Conservation (phyloP, 2,888 invertebrate genomes). For the Andrena trimmerana region DNA sequence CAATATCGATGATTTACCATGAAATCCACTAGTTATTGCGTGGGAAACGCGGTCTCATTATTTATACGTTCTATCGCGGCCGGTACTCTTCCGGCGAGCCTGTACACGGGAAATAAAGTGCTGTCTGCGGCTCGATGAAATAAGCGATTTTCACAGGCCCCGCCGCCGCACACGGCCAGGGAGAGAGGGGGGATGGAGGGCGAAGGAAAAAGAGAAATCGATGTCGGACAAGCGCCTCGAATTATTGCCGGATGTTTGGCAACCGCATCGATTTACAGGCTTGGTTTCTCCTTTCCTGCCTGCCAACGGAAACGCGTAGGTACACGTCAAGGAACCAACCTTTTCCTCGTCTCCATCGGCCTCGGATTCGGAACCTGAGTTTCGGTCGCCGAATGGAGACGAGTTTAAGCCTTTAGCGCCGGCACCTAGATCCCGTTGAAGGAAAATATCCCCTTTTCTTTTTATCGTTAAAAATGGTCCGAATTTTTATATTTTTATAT, state of each 20-base stretch:
- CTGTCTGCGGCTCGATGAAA: conserved; percentile 68
- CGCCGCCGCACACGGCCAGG: background rate
- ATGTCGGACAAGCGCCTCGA: conserved; percentile 55
- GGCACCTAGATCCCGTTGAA: too few species aligned
- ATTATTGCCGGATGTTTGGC: conserved; percentile 64
- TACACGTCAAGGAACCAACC: background rate
- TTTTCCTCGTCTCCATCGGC: background rate
- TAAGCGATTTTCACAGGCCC: conserved; percentile 63
- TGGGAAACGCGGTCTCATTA: conserved; percentile 76
- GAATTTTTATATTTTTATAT: too few species aligned
- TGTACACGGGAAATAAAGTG: conserved; percentile 67
- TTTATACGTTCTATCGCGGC: conserved; percentile 73
- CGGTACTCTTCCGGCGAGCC: conserved; percentile 60
- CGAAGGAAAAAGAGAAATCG: conserved; percentile 61
- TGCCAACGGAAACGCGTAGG: conserved; percentile 8
- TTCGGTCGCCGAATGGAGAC: background rate
- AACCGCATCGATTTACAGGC: conserved; percentile 54
- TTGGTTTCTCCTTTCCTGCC: conserved; percentile 29
- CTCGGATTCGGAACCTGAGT: background rate
- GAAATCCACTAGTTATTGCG: conserved; percentile 78
- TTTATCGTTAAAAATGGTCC: too few species aligned
- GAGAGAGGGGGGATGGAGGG: background rate
- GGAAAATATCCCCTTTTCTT: too few species aligned
- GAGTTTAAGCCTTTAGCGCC: too few species aligned
- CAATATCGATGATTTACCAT: conserved; percentile 82